phyloP scores from a whole-genome alignment of 2,113 vertebrate genomes.

The Willisornis vidua region DNA sequence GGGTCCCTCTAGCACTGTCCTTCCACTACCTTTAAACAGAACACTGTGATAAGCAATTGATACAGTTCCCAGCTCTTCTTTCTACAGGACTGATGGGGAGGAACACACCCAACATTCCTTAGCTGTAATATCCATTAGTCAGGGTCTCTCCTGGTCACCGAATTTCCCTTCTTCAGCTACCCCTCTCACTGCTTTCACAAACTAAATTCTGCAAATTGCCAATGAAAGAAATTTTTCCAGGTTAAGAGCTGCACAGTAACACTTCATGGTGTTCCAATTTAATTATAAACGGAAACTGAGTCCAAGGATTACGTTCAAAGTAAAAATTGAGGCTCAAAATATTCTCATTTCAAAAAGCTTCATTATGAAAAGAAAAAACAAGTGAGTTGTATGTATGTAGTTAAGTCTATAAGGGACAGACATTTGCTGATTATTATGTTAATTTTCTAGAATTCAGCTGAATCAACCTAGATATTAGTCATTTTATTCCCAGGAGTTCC shows the following conservation, averaged over 20 bases:
- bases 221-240: background rate
- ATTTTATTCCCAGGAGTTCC: conserved; percentile 6
- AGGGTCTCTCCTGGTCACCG: background rate
- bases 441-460: conserved; percentile 26
- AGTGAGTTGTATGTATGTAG: background rate
- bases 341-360: background rate
- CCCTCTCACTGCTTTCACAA: background rate
- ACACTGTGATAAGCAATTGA: background rate
- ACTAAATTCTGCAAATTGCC: background rate
- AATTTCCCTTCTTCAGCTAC: background rate
- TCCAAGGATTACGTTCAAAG: background rate
- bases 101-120: background rate
- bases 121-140: fast-evolving
- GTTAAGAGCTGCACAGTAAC: background rate
- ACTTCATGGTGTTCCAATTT: background rate
- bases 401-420: conserved; percentile 28
- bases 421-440: conserved; percentile 15
- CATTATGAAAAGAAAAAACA: background rate
- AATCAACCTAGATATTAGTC: conserved; percentile 34
- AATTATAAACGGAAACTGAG: background rate
- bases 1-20: background rate
- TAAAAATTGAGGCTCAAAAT: background rate
- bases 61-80: background rate
- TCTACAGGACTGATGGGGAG: background rate
- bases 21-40: background rate